A percentile compares a stretch with the other conserved stretches of the same genome.
Conservation (phyloP, 2,797 vertebrate species). For the Salarias fasciatus region DNA sequence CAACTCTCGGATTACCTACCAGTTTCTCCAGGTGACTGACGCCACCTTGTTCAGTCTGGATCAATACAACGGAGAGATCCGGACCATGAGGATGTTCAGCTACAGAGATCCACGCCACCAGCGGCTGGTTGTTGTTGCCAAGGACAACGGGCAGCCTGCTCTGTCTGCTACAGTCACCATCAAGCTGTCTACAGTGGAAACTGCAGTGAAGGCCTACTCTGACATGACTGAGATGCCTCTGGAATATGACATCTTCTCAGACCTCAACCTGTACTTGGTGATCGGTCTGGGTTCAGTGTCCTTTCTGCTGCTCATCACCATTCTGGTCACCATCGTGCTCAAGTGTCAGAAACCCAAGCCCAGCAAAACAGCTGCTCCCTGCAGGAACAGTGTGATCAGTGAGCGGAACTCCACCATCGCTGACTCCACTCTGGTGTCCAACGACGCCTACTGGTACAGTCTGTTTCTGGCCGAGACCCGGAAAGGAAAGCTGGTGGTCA, state of each 20-base stretch:
- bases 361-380: slow-evolving; percentile 63
- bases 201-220: slow-evolving; percentile 60
- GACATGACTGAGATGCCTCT: slow-evolving; percentile 69
- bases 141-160: slow-evolving; percentile 68
- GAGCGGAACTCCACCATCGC: slow-evolving; percentile 70
- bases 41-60: slow-evolving; percentile 76
- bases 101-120: slow-evolving; percentile 73
- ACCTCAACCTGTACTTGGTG: slow-evolving; percentile 72
- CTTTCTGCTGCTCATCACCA: slow-evolving; percentile 57
- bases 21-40: slow-evolving; percentile 56
- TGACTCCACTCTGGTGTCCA: slow-evolving; percentile 70
- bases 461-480: slow-evolving; percentile 72
- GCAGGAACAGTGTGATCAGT: slow-evolving; percentile 72
- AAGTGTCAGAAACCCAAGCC: slow-evolving; percentile 71
- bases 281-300: slow-evolving; percentile 59
- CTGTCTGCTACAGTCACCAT: slow-evolving; percentile 73
- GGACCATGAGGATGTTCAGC: slow-evolving; percentile 76
- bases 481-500: slow-evolving; percentile 74
- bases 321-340: slow-evolving; percentile 62
- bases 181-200: slow-evolving; percentile 71
- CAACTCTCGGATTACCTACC: slow-evolving; percentile 76
- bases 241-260: slow-evolving; percentile 71
- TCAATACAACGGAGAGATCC: slow-evolving; percentile 76
- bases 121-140: slow-evolving; percentile 66
- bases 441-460: slow-evolving; percentile 75